A percentile compares a stretch with the other conserved stretches of the same genome.
Evolutionary conservation across 2,113 vertebrate species (phyloP).

Genomic region (Odocoileus virginianus): DNA sequence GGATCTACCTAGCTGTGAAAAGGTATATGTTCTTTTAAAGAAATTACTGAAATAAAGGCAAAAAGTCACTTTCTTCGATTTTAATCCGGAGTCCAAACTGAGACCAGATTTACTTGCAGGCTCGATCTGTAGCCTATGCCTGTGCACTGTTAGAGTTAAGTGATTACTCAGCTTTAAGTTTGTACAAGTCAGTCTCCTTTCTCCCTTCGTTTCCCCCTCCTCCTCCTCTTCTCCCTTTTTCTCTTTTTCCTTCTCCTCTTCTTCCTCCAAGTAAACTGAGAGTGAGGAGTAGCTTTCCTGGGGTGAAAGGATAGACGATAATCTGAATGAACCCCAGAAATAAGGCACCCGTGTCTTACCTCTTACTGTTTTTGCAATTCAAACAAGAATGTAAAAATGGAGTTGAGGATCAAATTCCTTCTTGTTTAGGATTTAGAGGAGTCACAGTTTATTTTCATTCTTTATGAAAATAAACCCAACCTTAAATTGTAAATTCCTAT

Average conservation of each 20-base stretch:
- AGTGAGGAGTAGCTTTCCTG: background rate
- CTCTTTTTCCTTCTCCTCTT: background rate
- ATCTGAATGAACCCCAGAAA: background rate
- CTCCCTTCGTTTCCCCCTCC: no score
- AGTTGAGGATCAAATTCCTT: background rate
- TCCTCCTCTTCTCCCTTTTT: background rate
- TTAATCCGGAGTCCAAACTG: background rate
- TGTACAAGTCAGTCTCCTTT: background rate
- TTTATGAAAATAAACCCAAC: background rate
- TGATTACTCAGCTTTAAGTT: background rate
- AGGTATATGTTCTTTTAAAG: background rate
- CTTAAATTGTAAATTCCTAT: background rate
- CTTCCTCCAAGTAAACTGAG: background rate
- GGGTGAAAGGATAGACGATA: background rate
- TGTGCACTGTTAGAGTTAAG: background rate
- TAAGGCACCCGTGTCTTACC: background rate
- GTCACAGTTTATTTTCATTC: background rate
- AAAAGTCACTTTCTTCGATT: background rate
- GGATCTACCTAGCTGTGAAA: background rate
- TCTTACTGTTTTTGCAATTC: background rate
- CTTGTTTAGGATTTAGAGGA: conserved; percentile 11
- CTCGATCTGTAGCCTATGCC: background rate
- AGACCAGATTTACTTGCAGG: background rate
- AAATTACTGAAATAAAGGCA: background rate
- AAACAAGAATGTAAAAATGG: background rate